phyloP scores from a whole-genome alignment of 2,888 invertebrate genomes.

The Patella caerulea region DNA sequence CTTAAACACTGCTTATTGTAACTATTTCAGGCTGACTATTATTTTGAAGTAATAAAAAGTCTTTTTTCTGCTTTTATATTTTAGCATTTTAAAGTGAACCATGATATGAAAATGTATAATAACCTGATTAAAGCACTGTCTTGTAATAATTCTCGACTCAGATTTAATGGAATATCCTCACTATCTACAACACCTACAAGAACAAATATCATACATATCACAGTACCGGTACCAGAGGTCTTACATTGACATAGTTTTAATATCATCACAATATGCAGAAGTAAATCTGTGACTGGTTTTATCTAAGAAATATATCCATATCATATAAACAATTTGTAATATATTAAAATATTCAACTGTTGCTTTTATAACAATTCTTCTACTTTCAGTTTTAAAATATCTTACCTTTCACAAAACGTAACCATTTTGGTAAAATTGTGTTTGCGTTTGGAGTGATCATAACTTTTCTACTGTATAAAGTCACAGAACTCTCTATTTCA shows the following conservation, averaged over 20 bases:
- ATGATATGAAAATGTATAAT: neutral
- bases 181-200: conserved; percentile 91
- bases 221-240: too few species aligned
- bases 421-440: conserved; percentile 92
- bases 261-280: too few species aligned
- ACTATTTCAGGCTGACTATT: too few species aligned
- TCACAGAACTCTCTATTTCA: conserved; percentile 87
- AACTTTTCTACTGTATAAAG: conserved; percentile 91
- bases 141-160: conserved; percentile 94
- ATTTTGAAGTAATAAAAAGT: too few species aligned
- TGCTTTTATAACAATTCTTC: too few species aligned
- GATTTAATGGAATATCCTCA: conserved; percentile 97
- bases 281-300: too few species aligned
- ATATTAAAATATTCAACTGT: too few species aligned
- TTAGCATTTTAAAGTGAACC: neutral
- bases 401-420: conserved; percentile 91
- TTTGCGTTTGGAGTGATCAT: conserved; percentile 93
- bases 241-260: too few species aligned
- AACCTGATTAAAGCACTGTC: conserved; percentile 87
- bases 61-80: neutral
- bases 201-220: too few species aligned
- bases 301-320: too few species aligned
- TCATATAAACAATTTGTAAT: too few species aligned
- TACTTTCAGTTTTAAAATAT: neutral
- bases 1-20: too few species aligned